Conservation (phyloP, 2,888 invertebrate genomes). For the Dichetophora obliterata region DNA sequence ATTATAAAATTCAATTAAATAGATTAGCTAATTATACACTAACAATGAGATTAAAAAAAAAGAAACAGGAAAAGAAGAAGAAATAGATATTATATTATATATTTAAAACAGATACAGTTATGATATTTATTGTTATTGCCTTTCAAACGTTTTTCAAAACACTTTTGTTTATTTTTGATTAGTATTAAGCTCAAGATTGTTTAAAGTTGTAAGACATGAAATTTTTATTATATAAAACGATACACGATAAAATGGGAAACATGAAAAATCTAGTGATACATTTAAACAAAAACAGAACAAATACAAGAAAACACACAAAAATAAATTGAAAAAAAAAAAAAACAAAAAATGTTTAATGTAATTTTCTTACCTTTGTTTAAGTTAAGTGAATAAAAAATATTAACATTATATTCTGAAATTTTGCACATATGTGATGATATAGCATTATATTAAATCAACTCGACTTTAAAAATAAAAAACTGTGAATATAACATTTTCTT, state of each 20-base stretch:
- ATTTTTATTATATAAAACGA: slow-evolving; percentile 40
- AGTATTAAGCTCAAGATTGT: slow-evolving; percentile 29
- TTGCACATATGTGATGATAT: slow-evolving; percentile 29
- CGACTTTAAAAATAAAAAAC: no score
- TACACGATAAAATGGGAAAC: slow-evolving; percentile 53
- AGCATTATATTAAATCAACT: background rate
- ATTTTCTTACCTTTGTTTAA: slow-evolving; percentile 25
- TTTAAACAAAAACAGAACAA: slow-evolving; percentile 49
- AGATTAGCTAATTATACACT: slow-evolving; percentile 43
- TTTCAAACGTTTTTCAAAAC: slow-evolving; percentile 27
- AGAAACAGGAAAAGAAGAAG: slow-evolving; percentile 35
- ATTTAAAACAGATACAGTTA: slow-evolving; percentile 40
- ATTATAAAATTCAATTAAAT: slow-evolving; percentile 43
- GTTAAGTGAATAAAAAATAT: slow-evolving; percentile 39
- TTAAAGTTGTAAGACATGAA: slow-evolving; percentile 13
- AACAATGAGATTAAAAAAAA: slow-evolving; percentile 34
- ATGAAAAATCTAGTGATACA: slow-evolving; percentile 61
- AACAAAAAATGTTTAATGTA: slow-evolving; percentile 34
- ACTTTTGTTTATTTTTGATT: slow-evolving; percentile 27
- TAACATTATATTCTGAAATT: slow-evolving; percentile 40
- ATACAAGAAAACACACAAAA: slow-evolving; percentile 38
- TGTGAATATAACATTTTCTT: background rate
- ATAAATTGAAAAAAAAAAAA: slow-evolving; percentile 44
- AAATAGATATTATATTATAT: slow-evolving; percentile 45
- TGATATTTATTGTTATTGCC: slow-evolving; percentile 39